Evolutionary conservation across 2,888 invertebrate species (phyloP).

Genomic region (Alentia gelatinosa): DNA sequence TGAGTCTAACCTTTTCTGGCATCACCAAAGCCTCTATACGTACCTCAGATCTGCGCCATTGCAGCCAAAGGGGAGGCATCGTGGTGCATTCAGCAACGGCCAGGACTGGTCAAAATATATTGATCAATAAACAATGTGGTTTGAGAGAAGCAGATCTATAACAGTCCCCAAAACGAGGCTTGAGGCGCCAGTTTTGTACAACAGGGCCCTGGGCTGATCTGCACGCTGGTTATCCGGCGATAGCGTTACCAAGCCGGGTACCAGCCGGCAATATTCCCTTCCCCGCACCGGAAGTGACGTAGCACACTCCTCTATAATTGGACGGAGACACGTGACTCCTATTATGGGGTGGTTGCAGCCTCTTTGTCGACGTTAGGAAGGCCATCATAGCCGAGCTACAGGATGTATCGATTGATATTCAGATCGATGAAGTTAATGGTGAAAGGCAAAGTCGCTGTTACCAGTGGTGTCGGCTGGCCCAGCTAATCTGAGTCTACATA

Average conservation of each 20-base stretch:
- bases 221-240: not conserved
- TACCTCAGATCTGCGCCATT: no score
- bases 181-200: no score
- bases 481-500: not conserved
- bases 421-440: not conserved
- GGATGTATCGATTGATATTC: not conserved
- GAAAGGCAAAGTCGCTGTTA: not conserved
- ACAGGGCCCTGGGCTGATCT: no score
- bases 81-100: no score
- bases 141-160: no score
- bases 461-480: not conserved
- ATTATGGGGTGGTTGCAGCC: not conserved
- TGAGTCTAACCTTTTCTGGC: no score
- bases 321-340: not conserved
- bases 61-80: no score
- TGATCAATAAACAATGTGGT: no score
- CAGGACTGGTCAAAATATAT: no score
- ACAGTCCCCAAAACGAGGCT: no score
- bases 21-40: no score
- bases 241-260: not conserved
- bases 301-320: not conserved
- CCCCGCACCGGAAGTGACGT: not conserved
- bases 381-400: not conserved
- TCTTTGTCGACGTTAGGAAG: not conserved
- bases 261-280: not conserved